Percentiles rank a stretch among this genome's conserved stretches.
Evolutionary conservation across 2,113 vertebrate genomes (phyloP).

Genomic region (Fregetta grallaria): DNA sequence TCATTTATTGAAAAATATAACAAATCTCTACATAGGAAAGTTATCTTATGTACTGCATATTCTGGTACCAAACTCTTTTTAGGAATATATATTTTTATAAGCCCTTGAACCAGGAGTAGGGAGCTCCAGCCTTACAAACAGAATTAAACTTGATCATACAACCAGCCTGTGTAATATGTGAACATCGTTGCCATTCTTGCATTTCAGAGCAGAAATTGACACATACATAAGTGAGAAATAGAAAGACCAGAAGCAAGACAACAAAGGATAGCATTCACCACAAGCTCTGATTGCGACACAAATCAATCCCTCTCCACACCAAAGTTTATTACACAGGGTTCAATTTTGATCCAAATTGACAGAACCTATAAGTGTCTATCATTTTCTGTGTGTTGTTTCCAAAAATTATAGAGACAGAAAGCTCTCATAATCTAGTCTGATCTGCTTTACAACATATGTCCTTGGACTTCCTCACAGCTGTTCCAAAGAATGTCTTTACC

Average conservation of each 20-base stretch:
- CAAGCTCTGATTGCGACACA: neutral
- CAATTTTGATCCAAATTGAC: neutral
- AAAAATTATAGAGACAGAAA: neutral
- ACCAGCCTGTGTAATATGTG: neutral
- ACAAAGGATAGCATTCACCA: neutral
- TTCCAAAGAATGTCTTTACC: neutral
- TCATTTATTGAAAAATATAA: neutral
- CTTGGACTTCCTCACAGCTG: neutral
- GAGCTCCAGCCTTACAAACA: neutral
- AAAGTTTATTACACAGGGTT: neutral
- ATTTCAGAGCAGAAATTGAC: neutral
- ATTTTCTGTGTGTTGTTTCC: neutral
- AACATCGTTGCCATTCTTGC: rapidly evolving
- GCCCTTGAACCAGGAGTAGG: neutral
- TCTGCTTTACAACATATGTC: neutral
- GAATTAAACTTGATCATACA: neutral
- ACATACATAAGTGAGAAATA: neutral
- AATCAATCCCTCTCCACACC: neutral
- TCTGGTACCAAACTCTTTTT: neutral
- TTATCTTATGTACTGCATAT: neutral
- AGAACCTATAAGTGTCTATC: neutral
- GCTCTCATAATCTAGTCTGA: neutral
- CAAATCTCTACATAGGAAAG: neutral
- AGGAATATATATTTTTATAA: neutral
- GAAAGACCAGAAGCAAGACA: neutral